Evolutionary conservation across 2,113 vertebrate species (phyloP).

Genomic region (Osmerus eperlanus): DNA sequence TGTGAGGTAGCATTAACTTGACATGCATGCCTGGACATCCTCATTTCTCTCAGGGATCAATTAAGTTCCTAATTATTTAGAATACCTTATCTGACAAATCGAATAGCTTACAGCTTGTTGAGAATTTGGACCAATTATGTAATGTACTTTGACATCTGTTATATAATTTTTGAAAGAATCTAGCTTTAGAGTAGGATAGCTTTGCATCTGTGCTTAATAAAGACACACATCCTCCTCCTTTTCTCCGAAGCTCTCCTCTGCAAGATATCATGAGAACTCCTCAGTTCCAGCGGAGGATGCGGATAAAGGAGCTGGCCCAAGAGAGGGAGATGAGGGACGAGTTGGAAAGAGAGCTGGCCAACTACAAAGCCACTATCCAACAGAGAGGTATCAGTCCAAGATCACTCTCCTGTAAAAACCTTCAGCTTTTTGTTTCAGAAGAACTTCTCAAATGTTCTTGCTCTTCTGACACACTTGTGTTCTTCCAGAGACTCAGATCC

Average conservation of each 20-base stretch:
- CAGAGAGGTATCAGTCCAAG: conserved; percentile 74
- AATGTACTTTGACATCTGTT: too few relatives aligned
- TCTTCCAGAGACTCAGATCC: conserved; percentile 75
- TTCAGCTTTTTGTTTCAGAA: neutral
- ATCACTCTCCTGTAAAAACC: too few relatives aligned
- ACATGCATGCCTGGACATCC: neutral
- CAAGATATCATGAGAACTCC: conserved; percentile 87
- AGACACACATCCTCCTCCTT: conserved; percentile 18
- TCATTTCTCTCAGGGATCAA: neutral
- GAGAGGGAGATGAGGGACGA: conserved; percentile 79
- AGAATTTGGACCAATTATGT: neutral
- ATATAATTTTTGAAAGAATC: too few relatives aligned
- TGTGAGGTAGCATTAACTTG: conserved; percentile 48
- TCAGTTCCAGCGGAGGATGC: conserved; percentile 82
- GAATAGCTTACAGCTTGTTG: neutral
- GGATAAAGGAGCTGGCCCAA: conserved; percentile 77
- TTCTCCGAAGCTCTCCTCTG: conserved; percentile 75
- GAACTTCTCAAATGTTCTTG: neutral
- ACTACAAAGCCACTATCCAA: conserved; percentile 65
- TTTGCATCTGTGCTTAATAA: neutral
- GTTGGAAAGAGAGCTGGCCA: conserved; percentile 78
- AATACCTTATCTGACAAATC: neutral
- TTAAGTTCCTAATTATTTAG: neutral
- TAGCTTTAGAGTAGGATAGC: neutral
- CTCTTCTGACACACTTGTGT: neutral